Percentiles rank a stretch among this genome's conserved stretches.
phyloP scores from a whole-genome alignment of 2,797 vertebrate species.

The Dermochelys coriacea region DNA sequence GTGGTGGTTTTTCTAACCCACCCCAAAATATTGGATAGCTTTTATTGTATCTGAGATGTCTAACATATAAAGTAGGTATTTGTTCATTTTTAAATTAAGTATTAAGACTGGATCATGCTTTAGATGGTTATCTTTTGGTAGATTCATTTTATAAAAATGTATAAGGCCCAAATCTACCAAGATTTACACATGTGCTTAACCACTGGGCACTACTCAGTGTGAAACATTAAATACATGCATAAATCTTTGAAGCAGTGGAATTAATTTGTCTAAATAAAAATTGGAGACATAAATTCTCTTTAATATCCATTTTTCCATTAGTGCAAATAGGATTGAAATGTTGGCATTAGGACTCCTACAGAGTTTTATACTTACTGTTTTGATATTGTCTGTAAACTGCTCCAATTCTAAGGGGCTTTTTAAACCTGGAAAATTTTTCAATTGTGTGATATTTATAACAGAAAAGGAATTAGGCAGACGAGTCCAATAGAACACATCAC shows the following conservation, averaged over 20 bases:
- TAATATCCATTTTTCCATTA: background rate
- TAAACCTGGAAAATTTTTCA: background rate
- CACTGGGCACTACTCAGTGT: background rate
- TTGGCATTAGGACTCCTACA: background rate
- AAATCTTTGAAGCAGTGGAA: background rate
- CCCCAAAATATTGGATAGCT: background rate
- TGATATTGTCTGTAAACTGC: background rate
- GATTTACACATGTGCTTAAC: background rate
- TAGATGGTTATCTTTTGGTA: background rate
- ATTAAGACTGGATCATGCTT: background rate
- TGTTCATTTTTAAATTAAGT: rapidly evolving
- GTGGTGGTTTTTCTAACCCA: background rate
- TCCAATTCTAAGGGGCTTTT: background rate
- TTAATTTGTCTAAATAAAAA: background rate
- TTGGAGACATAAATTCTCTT: background rate
- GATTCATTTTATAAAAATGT: background rate
- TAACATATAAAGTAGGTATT: background rate
- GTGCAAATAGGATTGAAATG: background rate
- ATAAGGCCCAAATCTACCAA: background rate
- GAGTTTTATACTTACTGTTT: background rate
- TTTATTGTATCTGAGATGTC: background rate
- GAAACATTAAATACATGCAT: background rate
- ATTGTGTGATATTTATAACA: background rate
- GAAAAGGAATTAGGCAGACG: background rate
- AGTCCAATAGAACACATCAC: background rate